phyloP scores from a whole-genome alignment of 1,140 invertebrate species.

The Lucilia cuprina region DNA sequence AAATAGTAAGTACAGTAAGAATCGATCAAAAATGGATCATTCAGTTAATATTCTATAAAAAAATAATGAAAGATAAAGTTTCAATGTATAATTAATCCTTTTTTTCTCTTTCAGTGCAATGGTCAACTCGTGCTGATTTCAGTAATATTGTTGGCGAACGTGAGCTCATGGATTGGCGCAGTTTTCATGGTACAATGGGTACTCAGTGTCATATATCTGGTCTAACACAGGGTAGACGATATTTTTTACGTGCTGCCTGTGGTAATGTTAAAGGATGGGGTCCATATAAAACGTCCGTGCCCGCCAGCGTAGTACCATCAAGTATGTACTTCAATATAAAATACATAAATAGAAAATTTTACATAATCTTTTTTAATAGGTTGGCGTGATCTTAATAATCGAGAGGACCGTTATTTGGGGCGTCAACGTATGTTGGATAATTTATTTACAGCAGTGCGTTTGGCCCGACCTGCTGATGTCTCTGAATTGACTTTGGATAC shows the following conservation, averaged over 20 bases:
- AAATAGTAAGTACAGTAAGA: too few relatives aligned
- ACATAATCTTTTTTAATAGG: constrained; percentile 62
- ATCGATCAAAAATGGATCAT: too few relatives aligned
- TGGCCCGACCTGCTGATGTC: constrained; percentile 70
- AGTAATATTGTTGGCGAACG: constrained; percentile 76
- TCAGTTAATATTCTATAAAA: too few relatives aligned
- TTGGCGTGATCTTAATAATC: constrained; percentile 81
- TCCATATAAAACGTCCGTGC: constrained; percentile 75
- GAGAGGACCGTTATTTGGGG: constrained; percentile 69
- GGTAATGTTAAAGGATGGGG: constrained; percentile 94
- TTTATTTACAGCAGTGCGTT: constrained; percentile 75
- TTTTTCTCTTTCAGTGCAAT: constrained; percentile 72
- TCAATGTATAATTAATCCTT: too few relatives aligned
- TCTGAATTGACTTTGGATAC: constrained; percentile 67
- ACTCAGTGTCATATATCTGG: constrained; percentile 75
- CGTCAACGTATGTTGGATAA: constrained; percentile 76
- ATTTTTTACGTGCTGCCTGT: constrained; percentile 85
- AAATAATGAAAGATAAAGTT: too few relatives aligned
- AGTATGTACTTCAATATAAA: constrained; percentile 69
- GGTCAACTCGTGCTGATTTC: constrained; percentile 86
- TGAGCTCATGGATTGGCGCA: constrained; percentile 75
- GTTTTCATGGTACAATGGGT: constrained; percentile 66
- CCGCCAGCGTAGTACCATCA: constrained; percentile 84
- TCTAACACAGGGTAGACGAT: constrained; percentile 80
- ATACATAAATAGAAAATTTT: background rate